Base-by-base conservation (phyloP, 2,113 vertebrate genomes). In the Eurypyga helias region DNA sequence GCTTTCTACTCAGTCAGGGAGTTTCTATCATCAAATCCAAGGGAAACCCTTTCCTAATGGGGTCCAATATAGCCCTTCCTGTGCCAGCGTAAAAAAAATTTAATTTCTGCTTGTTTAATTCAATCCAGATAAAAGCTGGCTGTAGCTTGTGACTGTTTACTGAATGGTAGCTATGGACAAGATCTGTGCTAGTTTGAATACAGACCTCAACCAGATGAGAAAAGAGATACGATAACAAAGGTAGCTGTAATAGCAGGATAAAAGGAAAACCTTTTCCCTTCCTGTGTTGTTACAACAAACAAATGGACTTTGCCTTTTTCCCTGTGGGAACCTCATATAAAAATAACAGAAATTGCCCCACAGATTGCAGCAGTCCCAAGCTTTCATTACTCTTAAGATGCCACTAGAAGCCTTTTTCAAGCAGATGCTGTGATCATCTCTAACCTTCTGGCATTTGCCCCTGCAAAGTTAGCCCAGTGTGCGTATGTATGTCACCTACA, bases 231-330 rank as follows among this genome's bases (percentile, higher is more conserved):
- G 19, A 64, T 94, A 77, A 61, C 77, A 96, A 89, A 94, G 61
- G 69, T 82, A 91, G 61, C 72, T 92, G 87, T 79, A 84, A 84
- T 13, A 95, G 81, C 91, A 87, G 45, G 87, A 93, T 89, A 61
- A 96, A 94, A 91, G 84, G 33, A 89, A 96, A 89, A 79, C 33
- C 89, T 93, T 77, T 97, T 96, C 89, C 81, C 93, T 95, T 96
- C 84, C 89, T 89, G 67, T 78, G 76, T 66, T 95, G 71, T 93
- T 91, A 92, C 18, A 92, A 73, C 60, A 92, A 97, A 92, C 58
- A 91, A 87, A 64, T 24, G 49, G 49, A 73, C 10, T 24, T 25
- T 58, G 26, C 17, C 7, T 66, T 90, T 89, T 92, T 83, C 20
- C 71, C 45, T 66, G 13, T 24, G 43, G 55, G 31, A 90, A 81